Base-by-base conservation (phyloP, 2,888 invertebrate species). In the Pachycephus smyrnensis region DNA sequence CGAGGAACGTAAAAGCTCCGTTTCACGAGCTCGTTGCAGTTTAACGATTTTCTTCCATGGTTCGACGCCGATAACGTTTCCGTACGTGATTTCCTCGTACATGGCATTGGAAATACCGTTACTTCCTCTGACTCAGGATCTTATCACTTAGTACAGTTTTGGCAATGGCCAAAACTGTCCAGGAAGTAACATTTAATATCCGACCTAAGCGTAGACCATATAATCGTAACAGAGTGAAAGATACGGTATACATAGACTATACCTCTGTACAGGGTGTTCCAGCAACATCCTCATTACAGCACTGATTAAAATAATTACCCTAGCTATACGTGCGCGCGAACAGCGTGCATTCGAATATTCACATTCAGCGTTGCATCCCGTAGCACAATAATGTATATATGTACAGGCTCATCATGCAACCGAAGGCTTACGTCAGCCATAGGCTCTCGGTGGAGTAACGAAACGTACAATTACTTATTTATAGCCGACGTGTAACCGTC, bases 301-400 rank as follows among this genome's bases (percentile, higher is more conserved):
- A 81, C 80, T 82, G 84, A 84, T 85, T 84, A 86, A 86, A 84
- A 84, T 85, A 86, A 86, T 87, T 84, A 80, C 75, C 79, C 35
- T 69, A 31, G 32, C 32, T 31, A 71, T 55, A 55, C 23, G 23
- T 55, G 55, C 55, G 15, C 15, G 55, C 23, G 23, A 55, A 55
- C 23, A 55, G 55, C 23, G 23, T 23, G 9, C 55, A 23, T 23
- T 55, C 23, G 23, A 55, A 23, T 55, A 55, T 55, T 55, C 55
- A 55, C 55, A 55, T 55, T 55, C 55, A 55, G 23, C 55, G 23
- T 23, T 55, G 15, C 55, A 55, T 55, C 55, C 55, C 71, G 32
- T 71, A 33, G 32, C 31, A 12, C 4, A 12, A 0, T 12, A 15
- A 33, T 23, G 71, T 32, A 31, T 71, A 23, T 33, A 71, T 33